These are phyloP conservation scores for Papilio machaon DNA, from an alignment of 1,140 invertebrate genomes.

Conservation along the genomic window DNA sequence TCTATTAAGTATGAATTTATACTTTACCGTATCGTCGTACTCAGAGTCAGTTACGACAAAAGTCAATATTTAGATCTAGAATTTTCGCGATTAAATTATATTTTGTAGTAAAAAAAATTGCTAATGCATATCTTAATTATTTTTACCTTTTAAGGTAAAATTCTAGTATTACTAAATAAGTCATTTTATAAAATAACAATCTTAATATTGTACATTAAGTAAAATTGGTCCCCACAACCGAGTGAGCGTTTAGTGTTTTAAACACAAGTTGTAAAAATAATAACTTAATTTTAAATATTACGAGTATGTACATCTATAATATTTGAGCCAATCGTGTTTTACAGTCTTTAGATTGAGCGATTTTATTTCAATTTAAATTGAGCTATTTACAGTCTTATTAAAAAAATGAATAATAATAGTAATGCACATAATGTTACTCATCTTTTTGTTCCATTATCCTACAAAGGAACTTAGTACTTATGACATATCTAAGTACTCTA, in stretches of 20 bases:
- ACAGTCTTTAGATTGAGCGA: conserved; percentile 54
- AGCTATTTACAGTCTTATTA: conserved; percentile 10
- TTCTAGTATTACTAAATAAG: not conserved
- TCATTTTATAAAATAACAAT: not conserved
- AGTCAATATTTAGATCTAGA: no score
- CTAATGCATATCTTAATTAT: not conserved
- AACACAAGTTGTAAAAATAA: conserved; percentile 35
- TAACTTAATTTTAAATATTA: conserved; percentile 13
- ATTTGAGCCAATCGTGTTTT: conserved; percentile 40
- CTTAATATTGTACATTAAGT: conserved; percentile 29
- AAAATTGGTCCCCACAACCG: conserved; percentile 36
- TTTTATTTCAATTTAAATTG: not conserved
- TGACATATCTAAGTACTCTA: no score
- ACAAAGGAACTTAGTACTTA: not conserved
- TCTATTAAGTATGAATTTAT: no score
- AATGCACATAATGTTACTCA: no score
- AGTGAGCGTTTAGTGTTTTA: conserved; percentile 29
- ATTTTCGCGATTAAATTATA: no score
- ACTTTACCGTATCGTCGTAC: not conserved
- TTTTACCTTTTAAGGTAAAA: not conserved
- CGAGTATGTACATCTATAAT: conserved; percentile 38
- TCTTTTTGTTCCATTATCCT: no score
- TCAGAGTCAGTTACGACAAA: no score
- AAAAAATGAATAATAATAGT: not conserved
- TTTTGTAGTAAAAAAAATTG: conserved; percentile 2